Evolutionary conservation across 2,113 vertebrate genomes (phyloP), one percentile per base, ranked within the genome.

Genomic region (Sceloporus undulatus): DNA sequence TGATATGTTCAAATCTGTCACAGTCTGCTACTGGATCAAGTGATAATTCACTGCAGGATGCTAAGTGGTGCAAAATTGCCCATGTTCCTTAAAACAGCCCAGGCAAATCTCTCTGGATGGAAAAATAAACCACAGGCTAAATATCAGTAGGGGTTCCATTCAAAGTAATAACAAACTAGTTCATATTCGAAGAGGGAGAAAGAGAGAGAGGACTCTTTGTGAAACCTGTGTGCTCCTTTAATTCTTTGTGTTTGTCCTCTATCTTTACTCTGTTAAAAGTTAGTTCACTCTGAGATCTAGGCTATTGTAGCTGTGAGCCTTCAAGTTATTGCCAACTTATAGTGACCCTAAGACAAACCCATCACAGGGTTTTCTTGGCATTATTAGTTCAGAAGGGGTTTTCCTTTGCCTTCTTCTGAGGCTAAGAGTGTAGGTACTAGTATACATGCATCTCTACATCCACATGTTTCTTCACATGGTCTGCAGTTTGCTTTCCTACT

Each of bases 111-210:
- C 92, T 86, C 59, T 75, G 79, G 86, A 87, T 82, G 88, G 92
- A 84, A 86, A 95, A 94, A 95, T 90, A 95, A 95, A 90, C 86
- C 59, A 85, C 16, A 87, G 79, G 92, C 93, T 91, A 92, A 91
- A 93, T 81, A 88, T 19, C 92, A 87, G 66, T 54, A 16, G 87
- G 82, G 89, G 65, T 76, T 94, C 56, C 87, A 87, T 81, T 93
- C 91, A 95, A 94, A 93, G 91, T 83, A 92, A 87, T 91, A 95
- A 94, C 76, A 95, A 93, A 94, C 86, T 74, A 94, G 89, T 19
- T 76, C 74, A 56, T 14, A 89, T 62, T 95, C 66, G 91, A 92
- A 90, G 29, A 91, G 54, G 85, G 71, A 85, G 56, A 81, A 71
- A 88, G 88, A 83, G 62, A 87, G 88, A 92, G 87, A 90, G 68